These are phyloP conservation scores for Branchinecta lindahli DNA, from an alignment of 1,140 invertebrate genomes.

Conservation along the genomic window DNA sequence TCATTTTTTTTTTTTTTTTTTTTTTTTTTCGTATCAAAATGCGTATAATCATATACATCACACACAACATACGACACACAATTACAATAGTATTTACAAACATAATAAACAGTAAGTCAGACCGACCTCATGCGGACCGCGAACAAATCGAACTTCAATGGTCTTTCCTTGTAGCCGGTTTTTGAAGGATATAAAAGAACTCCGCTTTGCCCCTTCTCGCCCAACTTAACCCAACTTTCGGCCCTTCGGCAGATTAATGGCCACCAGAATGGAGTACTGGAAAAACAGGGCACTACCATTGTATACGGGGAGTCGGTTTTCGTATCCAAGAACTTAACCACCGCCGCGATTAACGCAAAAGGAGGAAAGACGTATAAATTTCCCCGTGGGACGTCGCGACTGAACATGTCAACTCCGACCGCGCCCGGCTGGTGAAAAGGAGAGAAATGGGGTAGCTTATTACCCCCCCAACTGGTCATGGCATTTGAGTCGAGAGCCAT, in stretches of 20 bases:
- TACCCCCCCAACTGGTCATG: not conserved
- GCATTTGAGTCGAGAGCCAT: constrained; percentile 8
- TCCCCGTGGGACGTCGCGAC: not conserved
- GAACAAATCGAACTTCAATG: constrained; percentile 5
- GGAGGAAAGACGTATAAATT: not conserved
- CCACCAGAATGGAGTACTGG: not conserved
- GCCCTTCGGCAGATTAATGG: not conserved
- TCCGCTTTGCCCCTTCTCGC: not conserved
- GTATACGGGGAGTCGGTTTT: not conserved
- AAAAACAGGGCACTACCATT: not conserved
- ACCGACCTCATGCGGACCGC: not conserved
- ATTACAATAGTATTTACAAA: no score
- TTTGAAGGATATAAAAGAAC: not conserved
- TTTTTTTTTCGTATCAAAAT: not conserved
- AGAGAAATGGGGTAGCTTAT: not conserved
- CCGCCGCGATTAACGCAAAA: not conserved
- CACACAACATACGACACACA: no score
- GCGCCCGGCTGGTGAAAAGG: not conserved
- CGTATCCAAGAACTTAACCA: not conserved
- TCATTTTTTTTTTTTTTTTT: not conserved
- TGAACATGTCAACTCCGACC: not conserved
- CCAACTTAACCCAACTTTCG: not conserved
- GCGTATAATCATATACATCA: not conserved
- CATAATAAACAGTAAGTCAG: no score
- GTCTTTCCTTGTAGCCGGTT: not conserved